These are phyloP conservation scores for Seira musarum DNA, from an alignment of 2,888 invertebrate genomes.

Conservation along the genomic window DNA sequence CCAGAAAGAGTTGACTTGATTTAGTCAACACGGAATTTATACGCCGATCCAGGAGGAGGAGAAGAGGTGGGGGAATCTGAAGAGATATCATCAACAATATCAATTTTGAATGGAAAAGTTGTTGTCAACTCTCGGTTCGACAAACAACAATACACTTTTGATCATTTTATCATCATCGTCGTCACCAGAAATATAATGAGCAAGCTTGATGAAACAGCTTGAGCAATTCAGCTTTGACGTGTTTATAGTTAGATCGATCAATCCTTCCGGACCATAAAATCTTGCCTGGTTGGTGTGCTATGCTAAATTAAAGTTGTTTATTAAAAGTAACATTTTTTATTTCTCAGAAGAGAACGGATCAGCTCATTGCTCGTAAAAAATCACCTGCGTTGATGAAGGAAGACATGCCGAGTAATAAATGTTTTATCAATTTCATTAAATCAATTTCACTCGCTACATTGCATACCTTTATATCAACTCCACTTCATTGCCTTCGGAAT, in stretches of 20 bases:
- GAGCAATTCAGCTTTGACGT: constrained; percentile 18
- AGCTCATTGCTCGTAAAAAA: neutral
- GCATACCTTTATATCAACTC: too few relatives aligned
- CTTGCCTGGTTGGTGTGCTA: neutral
- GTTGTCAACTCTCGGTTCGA: too few relatives aligned
- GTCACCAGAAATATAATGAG: constrained; percentile 45
- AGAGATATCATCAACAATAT: too few relatives aligned
- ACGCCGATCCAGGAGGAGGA: constrained; percentile 26
- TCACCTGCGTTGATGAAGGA: too few relatives aligned
- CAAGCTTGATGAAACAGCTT: constrained; percentile 36
- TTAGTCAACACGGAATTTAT: constrained; percentile 41
- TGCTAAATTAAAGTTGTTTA: too few relatives aligned
- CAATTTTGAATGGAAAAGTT: too few relatives aligned
- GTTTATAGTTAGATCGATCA: neutral
- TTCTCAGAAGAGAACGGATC: too few relatives aligned
- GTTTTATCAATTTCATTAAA: constrained; percentile 3
- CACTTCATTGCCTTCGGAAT: too few relatives aligned
- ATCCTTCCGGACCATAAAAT: neutral
- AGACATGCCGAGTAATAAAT: too few relatives aligned
- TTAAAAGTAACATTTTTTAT: neutral
- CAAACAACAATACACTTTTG: too few relatives aligned
- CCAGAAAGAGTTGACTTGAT: constrained; percentile 31
- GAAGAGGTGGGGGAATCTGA: too few relatives aligned
- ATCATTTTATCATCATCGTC: constrained; percentile 17
- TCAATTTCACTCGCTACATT: neutral